These are phyloP conservation scores for Octopus bimaculoides DNA, from an alignment of 1,140 invertebrate genomes.

Conservation along the genomic window DNA sequence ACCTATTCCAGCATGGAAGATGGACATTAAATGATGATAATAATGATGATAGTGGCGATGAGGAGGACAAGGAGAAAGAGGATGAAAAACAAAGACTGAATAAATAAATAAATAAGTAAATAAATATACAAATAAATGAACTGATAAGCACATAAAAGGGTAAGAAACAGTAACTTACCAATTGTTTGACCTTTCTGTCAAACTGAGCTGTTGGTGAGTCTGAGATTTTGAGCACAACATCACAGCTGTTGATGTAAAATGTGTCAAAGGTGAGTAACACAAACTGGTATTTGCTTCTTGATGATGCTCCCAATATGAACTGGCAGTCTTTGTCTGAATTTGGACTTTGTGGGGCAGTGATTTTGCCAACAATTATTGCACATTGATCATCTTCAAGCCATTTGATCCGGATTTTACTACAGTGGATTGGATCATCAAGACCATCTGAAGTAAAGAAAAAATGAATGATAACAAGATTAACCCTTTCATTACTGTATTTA, in stretches of 20 bases:
- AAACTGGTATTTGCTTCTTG: neutral
- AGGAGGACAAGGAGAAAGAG: no score
- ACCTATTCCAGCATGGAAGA: no score
- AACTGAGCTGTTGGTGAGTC: neutral
- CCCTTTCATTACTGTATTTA: no score
- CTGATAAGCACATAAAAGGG: neutral
- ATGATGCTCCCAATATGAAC: neutral
- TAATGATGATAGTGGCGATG: no score
- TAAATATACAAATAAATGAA: neutral
- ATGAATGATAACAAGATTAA: no score
- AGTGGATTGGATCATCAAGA: neutral
- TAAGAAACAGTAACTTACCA: neutral
- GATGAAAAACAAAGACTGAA: neutral
- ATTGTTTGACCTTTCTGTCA: neutral
- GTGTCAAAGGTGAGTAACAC: conserved; percentile 8
- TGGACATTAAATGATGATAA: no score
- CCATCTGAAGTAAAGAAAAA: conserved; percentile 8
- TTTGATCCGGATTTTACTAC: neutral
- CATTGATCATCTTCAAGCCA: conserved; percentile 1
- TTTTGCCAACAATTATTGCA: conserved; percentile 13
- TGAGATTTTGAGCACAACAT: neutral
- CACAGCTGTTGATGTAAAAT: conserved; percentile 11
- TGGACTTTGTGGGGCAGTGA: neutral
- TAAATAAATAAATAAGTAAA: neutral
- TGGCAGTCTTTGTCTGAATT: neutral